Evolutionary conservation across 1,140 invertebrate genomes (phyloP).

Genomic region (Drosophila triauraria): DNA sequence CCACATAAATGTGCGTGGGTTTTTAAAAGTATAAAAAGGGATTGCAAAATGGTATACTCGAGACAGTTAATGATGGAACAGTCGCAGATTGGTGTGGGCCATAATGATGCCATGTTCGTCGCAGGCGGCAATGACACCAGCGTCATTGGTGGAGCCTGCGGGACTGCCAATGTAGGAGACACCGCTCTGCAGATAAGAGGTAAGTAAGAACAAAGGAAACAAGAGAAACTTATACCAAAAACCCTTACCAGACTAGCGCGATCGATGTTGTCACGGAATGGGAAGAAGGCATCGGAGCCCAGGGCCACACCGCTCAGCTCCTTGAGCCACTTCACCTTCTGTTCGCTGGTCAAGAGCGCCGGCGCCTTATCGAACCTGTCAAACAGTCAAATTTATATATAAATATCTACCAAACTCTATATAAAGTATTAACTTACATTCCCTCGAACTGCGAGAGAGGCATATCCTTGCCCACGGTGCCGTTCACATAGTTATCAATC

Average conservation of each 20-base stretch:
- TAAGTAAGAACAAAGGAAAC: slow-evolving; percentile 14
- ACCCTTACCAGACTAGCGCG: slow-evolving; percentile 92
- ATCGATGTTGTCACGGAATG: slow-evolving; percentile 99
- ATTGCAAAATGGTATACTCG: slow-evolving; percentile 5
- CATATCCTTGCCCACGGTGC: slow-evolving; percentile 92
- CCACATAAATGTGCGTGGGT: neutral
- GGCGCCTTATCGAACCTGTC: slow-evolving; percentile 90
- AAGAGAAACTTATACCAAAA: neutral
- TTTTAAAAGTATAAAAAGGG: neutral
- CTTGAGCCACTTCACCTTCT: slow-evolving; percentile 92
- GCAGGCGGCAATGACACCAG: slow-evolving; percentile 95
- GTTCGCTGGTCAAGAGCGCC: slow-evolving; percentile 88
- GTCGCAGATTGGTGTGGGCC: slow-evolving; percentile 95
- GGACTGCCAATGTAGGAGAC: slow-evolving; percentile 97
- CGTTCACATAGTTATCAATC: slow-evolving; percentile 97
- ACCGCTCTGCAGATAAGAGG: slow-evolving; percentile 91
- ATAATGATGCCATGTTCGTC: slow-evolving; percentile 95
- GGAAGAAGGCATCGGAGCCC: slow-evolving; percentile 99
- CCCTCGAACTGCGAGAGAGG: slow-evolving; percentile 74
- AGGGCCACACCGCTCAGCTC: slow-evolving; percentile 94
- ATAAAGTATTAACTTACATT: slow-evolving; percentile 60
- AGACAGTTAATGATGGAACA: slow-evolving; percentile 96
- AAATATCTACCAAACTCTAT: too few species aligned
- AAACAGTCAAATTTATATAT: neutral
- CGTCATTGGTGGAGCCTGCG: slow-evolving; percentile 96